Evolutionary conservation across 2,113 vertebrate genomes (phyloP), one percentile per base, ranked within the genome.

Genomic region (Nibea coibor): DNA sequence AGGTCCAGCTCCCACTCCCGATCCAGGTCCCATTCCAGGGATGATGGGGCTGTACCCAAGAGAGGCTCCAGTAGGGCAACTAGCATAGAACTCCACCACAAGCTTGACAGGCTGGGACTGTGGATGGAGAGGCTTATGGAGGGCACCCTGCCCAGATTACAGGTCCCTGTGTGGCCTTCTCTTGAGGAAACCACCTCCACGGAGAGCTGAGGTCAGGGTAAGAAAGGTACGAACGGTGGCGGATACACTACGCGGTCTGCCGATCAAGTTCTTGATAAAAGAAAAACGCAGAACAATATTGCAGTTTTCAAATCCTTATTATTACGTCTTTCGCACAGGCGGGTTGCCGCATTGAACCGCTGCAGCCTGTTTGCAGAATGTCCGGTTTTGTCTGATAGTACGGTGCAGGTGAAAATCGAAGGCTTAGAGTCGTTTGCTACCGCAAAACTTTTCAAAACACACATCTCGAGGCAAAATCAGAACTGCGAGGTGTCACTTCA

Each of bases 81-180:
- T 39, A 96, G 93, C 83, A 94, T 95, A 0, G 96, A 96, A 78
- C 84, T 97, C 80, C 97, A 96, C 86, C 96, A 94, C 83, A 98
- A 98, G 91, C 89, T 98, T 43, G 96, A 96, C 93, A 96, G 95
- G 88, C 90, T 99, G 77, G 97, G 97, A 74, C 93, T 98, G 19
- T 99, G 97, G 97, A 98, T 99, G 97, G 97, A 99, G 86, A 95
- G 95, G 63, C 95, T 99, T 11, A 90, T 97, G 77, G 97, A 99
- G 88, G 97, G 97, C 0, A 97, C 97, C 58, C 86, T 98, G 57
- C 96, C 96, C 81, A 94, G 97, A 85, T 95, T 97, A 82, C 96
- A 96, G 24, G 95, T 98, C 78, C 95, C 96, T 1, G 96, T 93
- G 0, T 99, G 97, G 97, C 97, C 97, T 0, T 81, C 90, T 0